Conservation (phyloP, 2,888 invertebrate species). For the Drosophila mulleri region DNA sequence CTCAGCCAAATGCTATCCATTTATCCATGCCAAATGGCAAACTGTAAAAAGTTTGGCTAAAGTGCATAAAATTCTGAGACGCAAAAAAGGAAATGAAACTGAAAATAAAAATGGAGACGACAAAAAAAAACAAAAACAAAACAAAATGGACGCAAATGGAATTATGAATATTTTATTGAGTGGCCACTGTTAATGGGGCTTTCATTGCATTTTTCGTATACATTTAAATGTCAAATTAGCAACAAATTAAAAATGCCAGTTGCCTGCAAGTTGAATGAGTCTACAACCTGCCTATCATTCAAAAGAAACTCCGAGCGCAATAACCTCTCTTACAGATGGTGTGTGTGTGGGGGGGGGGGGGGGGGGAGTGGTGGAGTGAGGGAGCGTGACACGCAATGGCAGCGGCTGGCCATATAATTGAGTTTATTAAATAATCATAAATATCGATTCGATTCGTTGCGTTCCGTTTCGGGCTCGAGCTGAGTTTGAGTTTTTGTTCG, state of each 20-base stretch:
- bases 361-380: not conserved
- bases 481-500: slow-evolving; percentile 4
- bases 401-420: slow-evolving; percentile 60
- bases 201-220: slow-evolving; percentile 40
- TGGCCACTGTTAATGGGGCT: slow-evolving; percentile 41
- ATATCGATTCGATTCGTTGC: slow-evolving; percentile 67
- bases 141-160: slow-evolving; percentile 8
- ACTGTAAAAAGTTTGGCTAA: slow-evolving; percentile 46
- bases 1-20: slow-evolving; percentile 4
- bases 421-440: slow-evolving; percentile 79
- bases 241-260: slow-evolving; percentile 71
- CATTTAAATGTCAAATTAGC: slow-evolving; percentile 73
- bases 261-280: slow-evolving; percentile 28
- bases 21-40: slow-evolving; percentile 35
- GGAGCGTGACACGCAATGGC: slow-evolving; percentile 20
- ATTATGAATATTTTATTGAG: slow-evolving; percentile 28
- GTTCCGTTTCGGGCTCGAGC: slow-evolving; percentile 7
- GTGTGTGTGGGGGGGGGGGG: not conserved
- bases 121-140: not conserved
- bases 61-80: slow-evolving; percentile 43
- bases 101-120: not conserved
- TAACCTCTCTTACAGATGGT: slow-evolving; percentile 35
- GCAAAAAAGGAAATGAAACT: slow-evolving; percentile 15
- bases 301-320: slow-evolving; percentile 57
- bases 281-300: slow-evolving; percentile 14